These are phyloP conservation scores for Mastomys natalensis DNA, from an alignment of 2,113 vertebrate species.

Conservation along the genomic window DNA sequence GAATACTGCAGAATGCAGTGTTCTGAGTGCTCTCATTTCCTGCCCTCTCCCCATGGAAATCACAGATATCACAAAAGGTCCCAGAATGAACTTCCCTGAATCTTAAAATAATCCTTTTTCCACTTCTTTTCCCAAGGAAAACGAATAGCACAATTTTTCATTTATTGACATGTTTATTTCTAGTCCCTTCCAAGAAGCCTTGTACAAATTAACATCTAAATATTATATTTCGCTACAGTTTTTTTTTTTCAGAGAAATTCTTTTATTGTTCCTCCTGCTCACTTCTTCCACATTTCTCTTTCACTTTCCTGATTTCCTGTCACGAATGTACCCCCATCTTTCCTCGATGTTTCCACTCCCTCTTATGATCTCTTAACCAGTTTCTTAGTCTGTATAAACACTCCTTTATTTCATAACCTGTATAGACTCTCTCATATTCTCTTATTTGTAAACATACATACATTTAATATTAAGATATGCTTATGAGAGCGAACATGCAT, in stretches of 20 bases:
- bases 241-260: not conserved
- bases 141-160: not conserved
- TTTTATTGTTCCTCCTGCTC: not conserved
- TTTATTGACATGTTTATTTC: not conserved
- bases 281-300: not conserved
- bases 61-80: constrained; percentile 76
- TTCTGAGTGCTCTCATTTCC: constrained; percentile 78
- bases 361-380: not conserved
- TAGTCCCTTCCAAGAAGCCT: not conserved
- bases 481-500: not conserved
- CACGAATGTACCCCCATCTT: rapidly evolving
- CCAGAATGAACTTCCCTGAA: constrained; percentile 68
- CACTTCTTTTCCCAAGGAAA: constrained; percentile 63
- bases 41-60: constrained; percentile 71
- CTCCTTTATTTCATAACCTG: not conserved
- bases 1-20: not conserved
- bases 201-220: not conserved
- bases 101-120: constrained; percentile 76
- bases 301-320: not conserved
- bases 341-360: not conserved
- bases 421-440: too few species aligned
- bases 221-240: not conserved
- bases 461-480: not conserved
- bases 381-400: not conserved
- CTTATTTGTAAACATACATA: not conserved